These are phyloP conservation scores for Chunga burmeisteri DNA, from an alignment of 2,113 vertebrate genomes.

Conservation along the genomic window DNA sequence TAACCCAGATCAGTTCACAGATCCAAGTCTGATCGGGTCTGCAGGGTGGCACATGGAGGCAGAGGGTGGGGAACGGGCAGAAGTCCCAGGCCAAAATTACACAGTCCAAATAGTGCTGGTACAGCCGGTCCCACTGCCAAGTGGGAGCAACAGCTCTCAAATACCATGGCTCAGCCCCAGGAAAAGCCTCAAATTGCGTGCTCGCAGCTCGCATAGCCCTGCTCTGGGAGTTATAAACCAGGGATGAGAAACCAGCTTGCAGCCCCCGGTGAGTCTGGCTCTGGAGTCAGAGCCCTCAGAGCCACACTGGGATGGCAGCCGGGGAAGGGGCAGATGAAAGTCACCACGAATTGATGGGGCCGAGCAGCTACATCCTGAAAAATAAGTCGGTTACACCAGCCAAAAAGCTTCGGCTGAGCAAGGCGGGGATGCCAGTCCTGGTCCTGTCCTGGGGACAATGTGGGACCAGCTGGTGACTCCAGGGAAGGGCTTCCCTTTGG, in stretches of 20 bases:
- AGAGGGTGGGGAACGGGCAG: not conserved
- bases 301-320: fast-evolving
- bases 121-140: not conserved
- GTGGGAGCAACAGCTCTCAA: not conserved
- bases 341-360: not conserved
- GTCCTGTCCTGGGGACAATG: not conserved
- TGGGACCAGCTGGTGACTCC: not conserved
- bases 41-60: not conserved
- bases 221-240: not conserved
- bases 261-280: not conserved
- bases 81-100: constrained; percentile 44
- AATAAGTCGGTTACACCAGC: not conserved
- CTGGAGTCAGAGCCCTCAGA: not conserved
- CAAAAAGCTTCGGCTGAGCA: not conserved
- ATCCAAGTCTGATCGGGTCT: not conserved
- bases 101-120: constrained; percentile 38
- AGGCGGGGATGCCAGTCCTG: not conserved
- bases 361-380: not conserved
- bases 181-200: not conserved
- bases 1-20: not conserved
- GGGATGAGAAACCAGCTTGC: not conserved
- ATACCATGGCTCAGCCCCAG: constrained; percentile 36
- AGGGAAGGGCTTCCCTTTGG: not conserved
- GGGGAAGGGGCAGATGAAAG: not conserved
- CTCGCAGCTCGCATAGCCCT: not conserved